A percentile compares a stretch with the other conserved stretches of the same genome.
Evolutionary conservation across 2,797 vertebrate species (phyloP).

Genomic region (Muscicapa striata): DNA sequence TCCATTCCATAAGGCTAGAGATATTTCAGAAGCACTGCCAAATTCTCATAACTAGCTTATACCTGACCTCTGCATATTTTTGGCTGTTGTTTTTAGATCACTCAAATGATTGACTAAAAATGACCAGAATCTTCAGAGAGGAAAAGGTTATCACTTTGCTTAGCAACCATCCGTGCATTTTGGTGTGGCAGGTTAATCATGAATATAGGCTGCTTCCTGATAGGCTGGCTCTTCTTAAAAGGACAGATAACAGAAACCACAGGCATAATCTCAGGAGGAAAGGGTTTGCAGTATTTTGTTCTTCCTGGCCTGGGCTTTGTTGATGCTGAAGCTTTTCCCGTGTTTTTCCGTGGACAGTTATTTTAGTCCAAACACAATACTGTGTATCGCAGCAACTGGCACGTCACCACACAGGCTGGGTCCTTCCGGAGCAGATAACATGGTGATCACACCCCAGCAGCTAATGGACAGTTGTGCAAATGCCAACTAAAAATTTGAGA

Average conservation of each 20-base stretch:
- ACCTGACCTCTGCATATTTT: neutral
- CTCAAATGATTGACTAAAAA: neutral
- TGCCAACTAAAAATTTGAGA: neutral
- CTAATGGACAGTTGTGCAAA: neutral
- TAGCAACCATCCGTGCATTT: neutral
- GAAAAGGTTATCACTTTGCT: neutral
- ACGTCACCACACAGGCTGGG: neutral
- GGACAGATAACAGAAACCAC: constrained; percentile 3
- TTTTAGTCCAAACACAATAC: neutral
- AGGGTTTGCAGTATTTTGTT: constrained; percentile 27
- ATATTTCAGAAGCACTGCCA: neutral
- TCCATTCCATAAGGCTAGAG: neutral
- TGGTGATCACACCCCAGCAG: neutral
- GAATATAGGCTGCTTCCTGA: neutral
- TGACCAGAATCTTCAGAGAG: neutral
- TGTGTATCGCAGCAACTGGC: neutral
- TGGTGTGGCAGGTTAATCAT: neutral
- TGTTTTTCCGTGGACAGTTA: neutral
- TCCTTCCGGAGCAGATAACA: neutral
- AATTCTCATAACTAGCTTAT: neutral
- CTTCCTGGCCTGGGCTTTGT: constrained; percentile 36
- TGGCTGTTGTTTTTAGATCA: neutral
- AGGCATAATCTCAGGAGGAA: constrained; percentile 3
- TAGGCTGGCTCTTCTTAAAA: neutral
- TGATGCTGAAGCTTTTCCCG: constrained; percentile 6